These are phyloP conservation scores for Leucophora obtusa DNA, from an alignment of 2,888 invertebrate species.

Conservation along the genomic window DNA sequence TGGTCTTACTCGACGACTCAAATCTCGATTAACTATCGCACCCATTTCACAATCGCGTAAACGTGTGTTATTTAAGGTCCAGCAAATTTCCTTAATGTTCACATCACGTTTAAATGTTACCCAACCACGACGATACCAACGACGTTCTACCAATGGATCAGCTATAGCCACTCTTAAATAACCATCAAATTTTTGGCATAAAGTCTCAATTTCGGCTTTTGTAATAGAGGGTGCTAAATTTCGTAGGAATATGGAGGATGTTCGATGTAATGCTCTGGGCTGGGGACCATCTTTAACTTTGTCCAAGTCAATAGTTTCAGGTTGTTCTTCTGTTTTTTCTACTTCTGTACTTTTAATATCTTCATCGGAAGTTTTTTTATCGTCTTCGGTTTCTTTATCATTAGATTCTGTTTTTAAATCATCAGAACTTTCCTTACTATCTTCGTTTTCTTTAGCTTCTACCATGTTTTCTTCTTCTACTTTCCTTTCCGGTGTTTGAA, in stretches of 20 bases:
- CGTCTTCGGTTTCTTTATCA: constrained; percentile 27
- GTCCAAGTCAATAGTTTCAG: constrained; percentile 79
- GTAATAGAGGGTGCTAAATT: constrained; percentile 98
- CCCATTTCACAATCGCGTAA: constrained; percentile 80
- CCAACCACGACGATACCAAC: constrained; percentile 97
- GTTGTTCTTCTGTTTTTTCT: constrained; percentile 40
- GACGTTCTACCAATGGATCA: constrained; percentile 96
- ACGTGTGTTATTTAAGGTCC: constrained; percentile 97
- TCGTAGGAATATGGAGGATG: constrained; percentile 96
- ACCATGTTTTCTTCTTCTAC: background rate
- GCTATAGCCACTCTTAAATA: constrained; percentile 97
- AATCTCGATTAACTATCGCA: constrained; percentile 95
- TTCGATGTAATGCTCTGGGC: constrained; percentile 92
- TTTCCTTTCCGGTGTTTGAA: constrained; percentile 22
- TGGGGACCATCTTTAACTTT: constrained; percentile 79
- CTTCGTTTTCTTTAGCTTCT: constrained; percentile 32
- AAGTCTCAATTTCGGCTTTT: constrained; percentile 96
- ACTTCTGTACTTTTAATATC: constrained; percentile 63
- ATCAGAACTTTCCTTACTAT: constrained; percentile 55
- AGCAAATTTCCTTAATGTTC: constrained; percentile 99
- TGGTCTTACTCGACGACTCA: constrained; percentile 94
- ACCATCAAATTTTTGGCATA: constrained; percentile 95
- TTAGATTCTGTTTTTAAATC: constrained; percentile 77
- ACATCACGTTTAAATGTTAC: constrained; percentile 97
- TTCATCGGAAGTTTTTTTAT: constrained; percentile 36